Conservation (phyloP, 2,113 vertebrate genomes). For the Pseudolaguvia tuberculata region DNA sequence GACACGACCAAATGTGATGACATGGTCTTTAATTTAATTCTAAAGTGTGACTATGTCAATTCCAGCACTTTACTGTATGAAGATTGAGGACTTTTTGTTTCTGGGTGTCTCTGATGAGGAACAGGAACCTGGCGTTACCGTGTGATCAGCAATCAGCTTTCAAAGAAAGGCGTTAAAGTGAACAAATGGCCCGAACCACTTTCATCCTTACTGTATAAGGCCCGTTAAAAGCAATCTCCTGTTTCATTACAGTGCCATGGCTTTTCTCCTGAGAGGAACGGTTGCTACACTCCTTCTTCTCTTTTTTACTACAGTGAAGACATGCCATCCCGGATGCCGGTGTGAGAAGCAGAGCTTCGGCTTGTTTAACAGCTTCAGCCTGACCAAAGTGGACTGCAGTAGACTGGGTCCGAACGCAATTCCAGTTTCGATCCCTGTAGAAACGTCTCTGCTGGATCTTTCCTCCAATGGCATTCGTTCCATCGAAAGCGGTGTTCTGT, state of each 20-base stretch:
- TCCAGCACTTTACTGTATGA: background rate
- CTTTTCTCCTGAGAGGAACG: slow-evolving; percentile 47
- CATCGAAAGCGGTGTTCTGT: slow-evolving; percentile 76
- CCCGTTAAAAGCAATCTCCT: slow-evolving; percentile 20
- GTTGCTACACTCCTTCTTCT: slow-evolving; percentile 50
- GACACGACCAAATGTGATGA: too few species aligned
- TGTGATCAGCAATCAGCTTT: slow-evolving; percentile 3
- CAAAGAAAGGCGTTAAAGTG: slow-evolving; percentile 4
- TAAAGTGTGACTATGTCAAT: slow-evolving; percentile 11
- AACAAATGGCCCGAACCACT: background rate
- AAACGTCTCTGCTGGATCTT: slow-evolving; percentile 84
- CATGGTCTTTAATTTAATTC: too few species aligned
- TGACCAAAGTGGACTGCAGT: slow-evolving; percentile 88
- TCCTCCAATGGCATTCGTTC: slow-evolving; percentile 80
- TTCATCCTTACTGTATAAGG: background rate
- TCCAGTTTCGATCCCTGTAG: slow-evolving; percentile 84
- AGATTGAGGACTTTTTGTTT: slow-evolving; percentile 3
- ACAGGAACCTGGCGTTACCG: background rate
- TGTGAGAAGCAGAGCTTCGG: slow-evolving; percentile 91
- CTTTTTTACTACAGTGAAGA: slow-evolving; percentile 55
- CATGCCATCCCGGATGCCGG: slow-evolving; percentile 81
- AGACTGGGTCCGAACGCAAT: slow-evolving; percentile 73
- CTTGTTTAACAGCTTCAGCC: slow-evolving; percentile 90
- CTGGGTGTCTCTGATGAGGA: background rate
- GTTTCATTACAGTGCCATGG: slow-evolving; percentile 58